Percentiles rank a stretch among this genome's conserved stretches.
Conservation (phyloP, 2,797 vertebrate species). For the Acrossocheilus fasciatus region DNA sequence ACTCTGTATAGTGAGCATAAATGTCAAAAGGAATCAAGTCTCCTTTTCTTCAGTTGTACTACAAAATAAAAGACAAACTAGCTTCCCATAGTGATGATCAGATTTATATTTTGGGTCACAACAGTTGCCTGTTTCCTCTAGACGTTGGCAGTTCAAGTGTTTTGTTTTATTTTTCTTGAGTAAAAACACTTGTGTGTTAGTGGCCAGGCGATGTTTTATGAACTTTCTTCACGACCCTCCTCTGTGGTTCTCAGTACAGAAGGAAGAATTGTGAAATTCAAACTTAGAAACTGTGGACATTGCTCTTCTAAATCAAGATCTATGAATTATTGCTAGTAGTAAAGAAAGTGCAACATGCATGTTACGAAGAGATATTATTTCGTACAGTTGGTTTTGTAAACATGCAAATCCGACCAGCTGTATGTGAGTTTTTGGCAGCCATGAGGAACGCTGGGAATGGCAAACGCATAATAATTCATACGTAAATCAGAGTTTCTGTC, state of each 20-base stretch:
- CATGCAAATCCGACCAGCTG: not conserved
- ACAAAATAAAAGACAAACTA: not conserved
- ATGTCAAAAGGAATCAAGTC: slow-evolving; percentile 5
- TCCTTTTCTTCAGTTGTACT: not conserved
- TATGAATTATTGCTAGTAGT: slow-evolving; percentile 1
- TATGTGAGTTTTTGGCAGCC: slow-evolving; percentile 3
- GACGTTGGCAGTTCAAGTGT: not conserved
- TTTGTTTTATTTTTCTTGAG: slow-evolving; percentile 9
- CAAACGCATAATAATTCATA: not conserved
- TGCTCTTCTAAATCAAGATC: not conserved
- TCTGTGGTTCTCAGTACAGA: not conserved
- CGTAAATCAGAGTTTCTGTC: not conserved
- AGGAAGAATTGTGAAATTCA: slow-evolving; percentile 28
- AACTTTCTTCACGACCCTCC: slow-evolving; percentile 12
- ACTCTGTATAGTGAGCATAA: not conserved
- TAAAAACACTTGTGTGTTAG: slow-evolving; percentile 32
- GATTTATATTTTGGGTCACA: slow-evolving; percentile 21
- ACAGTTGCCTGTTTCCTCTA: slow-evolving; percentile 1
- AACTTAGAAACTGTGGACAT: not conserved
- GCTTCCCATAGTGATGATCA: not conserved
- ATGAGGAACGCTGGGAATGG: not conserved
- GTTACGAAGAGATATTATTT: not conserved
- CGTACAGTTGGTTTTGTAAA: not conserved
- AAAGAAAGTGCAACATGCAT: not conserved
- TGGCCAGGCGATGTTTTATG: slow-evolving; percentile 9